A percentile compares a stretch with the other conserved stretches of the same genome.
phyloP scores from a whole-genome alignment of 1,140 invertebrate genomes.

The Cataglyphis hispanica region DNA sequence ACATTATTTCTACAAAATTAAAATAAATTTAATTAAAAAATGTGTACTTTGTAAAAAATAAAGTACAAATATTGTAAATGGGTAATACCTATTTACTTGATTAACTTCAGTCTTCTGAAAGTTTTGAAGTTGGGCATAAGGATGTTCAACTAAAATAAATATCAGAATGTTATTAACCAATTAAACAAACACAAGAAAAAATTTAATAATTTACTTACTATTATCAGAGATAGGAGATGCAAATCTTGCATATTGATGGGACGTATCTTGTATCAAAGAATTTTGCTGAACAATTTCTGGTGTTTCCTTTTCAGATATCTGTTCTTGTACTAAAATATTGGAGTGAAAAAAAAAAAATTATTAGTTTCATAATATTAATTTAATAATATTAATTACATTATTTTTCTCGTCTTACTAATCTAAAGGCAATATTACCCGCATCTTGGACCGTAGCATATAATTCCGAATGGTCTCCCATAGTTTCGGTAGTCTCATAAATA shows the following conservation, averaged over 20 bases:
- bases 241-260: slow-evolving; percentile 88
- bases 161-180: background rate
- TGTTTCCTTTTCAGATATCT: slow-evolving; percentile 81
- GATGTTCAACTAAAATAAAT: slow-evolving; percentile 88
- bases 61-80: background rate
- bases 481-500: slow-evolving; percentile 85
- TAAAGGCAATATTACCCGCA: slow-evolving; percentile 79
- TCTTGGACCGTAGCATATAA: slow-evolving; percentile 90
- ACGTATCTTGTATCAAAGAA: slow-evolving; percentile 88
- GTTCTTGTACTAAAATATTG: slow-evolving; percentile 74
- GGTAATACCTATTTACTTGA: slow-evolving; percentile 78
- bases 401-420: background rate
- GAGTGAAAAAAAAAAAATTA: background rate
- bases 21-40: background rate
- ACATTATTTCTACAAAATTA: slow-evolving; percentile 72
- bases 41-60: background rate
- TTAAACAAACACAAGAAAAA: background rate
- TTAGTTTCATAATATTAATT: background rate
- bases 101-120: slow-evolving; percentile 82
- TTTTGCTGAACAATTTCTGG: slow-evolving; percentile 88
- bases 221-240: slow-evolving; percentile 83
- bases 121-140: slow-evolving; percentile 89
- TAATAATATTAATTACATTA: too few species aligned
- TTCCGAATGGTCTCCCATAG: slow-evolving; percentile 88
- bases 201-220: slow-evolving; percentile 66